Base-by-base conservation (phyloP, 2,888 invertebrate genomes). In the Dascillus cervinus region DNA sequence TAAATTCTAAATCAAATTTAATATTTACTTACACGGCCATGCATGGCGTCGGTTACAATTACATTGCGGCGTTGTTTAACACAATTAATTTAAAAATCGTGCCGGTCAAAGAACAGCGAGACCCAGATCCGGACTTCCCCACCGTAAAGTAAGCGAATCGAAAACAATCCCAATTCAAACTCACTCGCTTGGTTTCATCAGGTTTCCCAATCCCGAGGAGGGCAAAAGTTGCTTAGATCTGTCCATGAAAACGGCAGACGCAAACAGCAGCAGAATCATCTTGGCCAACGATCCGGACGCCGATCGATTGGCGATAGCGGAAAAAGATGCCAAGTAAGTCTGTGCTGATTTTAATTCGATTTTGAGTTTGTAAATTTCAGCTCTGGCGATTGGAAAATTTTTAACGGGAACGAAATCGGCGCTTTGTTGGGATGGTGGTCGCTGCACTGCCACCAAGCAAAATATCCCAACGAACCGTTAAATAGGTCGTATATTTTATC, bases 281-380 rank as follows among this genome's bases (percentile, higher is more conserved):
- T 69, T 98, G 26, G 96, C 95, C 5, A 98, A 97, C 63, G 98
- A 98, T 67, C 98, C 98, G 0, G 98, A 99, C 64, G 97, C 97
- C 1, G 98, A 98, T 66, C 74, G 98, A 33, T 69, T 96, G 44
- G 96, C 95, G 0, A 79, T 91, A 12, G 97, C 96, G 0, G 94
- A 95, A 59, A 86, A 81, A 60, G 71, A 77, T 54, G 55, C 64
- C 3, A 66, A 65, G 84, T 85, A 58, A 50, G 49, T 50, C 3
- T 22, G n/a, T 9, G n/a, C 11, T 22, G 17, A 20, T 23, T 26
- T 37, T 21, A n/a, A 13, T 11, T 39, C 25, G 27, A 10, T 9
- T 27, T 17, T 11, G n/a, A 19, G 9, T 22, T 15, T 22, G 22
- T 11, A n/a, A 32, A 23, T 45, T 55, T 34, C 52, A 62, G 53